Evolutionary conservation across 2,888 invertebrate species (phyloP).

Genomic region (Xylophagus ater): DNA sequence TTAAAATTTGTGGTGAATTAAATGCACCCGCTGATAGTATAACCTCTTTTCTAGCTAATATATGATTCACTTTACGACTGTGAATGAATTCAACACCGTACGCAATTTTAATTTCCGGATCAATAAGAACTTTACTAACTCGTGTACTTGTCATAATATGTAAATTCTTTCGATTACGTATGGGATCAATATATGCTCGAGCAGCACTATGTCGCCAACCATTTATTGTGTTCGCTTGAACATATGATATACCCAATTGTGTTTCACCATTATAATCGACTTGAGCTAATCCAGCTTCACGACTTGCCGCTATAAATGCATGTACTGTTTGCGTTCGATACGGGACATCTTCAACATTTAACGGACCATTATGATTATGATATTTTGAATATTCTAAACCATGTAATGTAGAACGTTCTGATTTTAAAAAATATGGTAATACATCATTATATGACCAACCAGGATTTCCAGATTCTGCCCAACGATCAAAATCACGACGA

Average conservation of each 20-base stretch:
- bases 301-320: conserved; percentile 50
- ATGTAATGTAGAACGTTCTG: too few species aligned
- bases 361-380: conserved; percentile 50
- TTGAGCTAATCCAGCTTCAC: conserved; percentile 52
- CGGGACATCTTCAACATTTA: conserved; percentile 50
- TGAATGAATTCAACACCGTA: conserved; percentile 52
- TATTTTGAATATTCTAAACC: conserved; percentile 43
- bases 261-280: conserved; percentile 58
- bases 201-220: conserved; percentile 57
- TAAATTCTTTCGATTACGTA: conserved; percentile 46
- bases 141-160: conserved; percentile 53
- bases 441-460: conserved; percentile 62
- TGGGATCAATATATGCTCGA: conserved; percentile 50
- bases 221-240: conserved; percentile 48
- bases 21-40: conserved; percentile 72
- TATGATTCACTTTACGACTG: conserved; percentile 38
- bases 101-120: conserved; percentile 46
- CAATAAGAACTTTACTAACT: conserved; percentile 54
- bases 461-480: conserved; percentile 56
- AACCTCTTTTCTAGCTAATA: conserved; percentile 57
- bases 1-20: conserved; percentile 71
- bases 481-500: conserved; percentile 55
- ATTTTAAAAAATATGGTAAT: conserved; percentile 48
- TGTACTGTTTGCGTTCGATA: conserved; percentile 42
- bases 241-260: conserved; percentile 52